Percentiles rank a stretch among this genome's conserved stretches.
Evolutionary conservation across 2,888 invertebrate species (phyloP).

Genomic region (Hylaea fasciaria): DNA sequence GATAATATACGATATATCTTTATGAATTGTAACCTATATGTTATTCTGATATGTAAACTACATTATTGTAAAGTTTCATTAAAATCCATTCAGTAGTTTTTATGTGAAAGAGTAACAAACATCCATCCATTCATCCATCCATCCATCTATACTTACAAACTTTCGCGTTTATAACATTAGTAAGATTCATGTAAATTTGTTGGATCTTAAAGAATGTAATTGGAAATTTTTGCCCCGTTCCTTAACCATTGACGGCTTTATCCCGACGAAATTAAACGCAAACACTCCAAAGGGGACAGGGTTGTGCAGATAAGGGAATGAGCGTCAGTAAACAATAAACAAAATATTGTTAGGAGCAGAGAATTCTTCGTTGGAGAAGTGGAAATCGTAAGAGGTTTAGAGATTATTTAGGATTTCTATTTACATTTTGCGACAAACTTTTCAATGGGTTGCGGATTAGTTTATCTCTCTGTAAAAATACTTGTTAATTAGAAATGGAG

Average conservation of each 20-base stretch:
- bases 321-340: constrained; percentile 30
- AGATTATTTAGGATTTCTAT: constrained; percentile 2
- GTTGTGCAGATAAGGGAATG: constrained; percentile 24
- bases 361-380: constrained; percentile 7
- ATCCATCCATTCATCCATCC: too few relatives aligned
- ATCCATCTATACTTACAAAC: too few relatives aligned
- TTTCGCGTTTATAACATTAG: too few relatives aligned
- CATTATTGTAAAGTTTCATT: too few relatives aligned
- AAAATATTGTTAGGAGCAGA: constrained; percentile 21
- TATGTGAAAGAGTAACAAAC: too few relatives aligned
- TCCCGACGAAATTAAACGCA: constrained; percentile 51
- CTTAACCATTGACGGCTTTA: constrained; percentile 45
- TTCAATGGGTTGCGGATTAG: too few relatives aligned
- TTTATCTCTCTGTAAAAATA: too few relatives aligned
- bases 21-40: too few relatives aligned
- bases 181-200: background rate
- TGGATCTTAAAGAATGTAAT: constrained; percentile 8
- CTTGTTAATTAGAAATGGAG: too few relatives aligned
- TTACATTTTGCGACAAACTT: background rate
- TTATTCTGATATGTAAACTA: too few relatives aligned
- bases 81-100: too few relatives aligned
- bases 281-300: constrained; percentile 42
- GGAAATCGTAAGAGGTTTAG: constrained; percentile 2
- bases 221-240: constrained; percentile 42
- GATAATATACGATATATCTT: too few relatives aligned